These are phyloP conservation scores for Linepithema humile DNA, from an alignment of 1,140 invertebrate genomes.

Conservation along the genomic window DNA sequence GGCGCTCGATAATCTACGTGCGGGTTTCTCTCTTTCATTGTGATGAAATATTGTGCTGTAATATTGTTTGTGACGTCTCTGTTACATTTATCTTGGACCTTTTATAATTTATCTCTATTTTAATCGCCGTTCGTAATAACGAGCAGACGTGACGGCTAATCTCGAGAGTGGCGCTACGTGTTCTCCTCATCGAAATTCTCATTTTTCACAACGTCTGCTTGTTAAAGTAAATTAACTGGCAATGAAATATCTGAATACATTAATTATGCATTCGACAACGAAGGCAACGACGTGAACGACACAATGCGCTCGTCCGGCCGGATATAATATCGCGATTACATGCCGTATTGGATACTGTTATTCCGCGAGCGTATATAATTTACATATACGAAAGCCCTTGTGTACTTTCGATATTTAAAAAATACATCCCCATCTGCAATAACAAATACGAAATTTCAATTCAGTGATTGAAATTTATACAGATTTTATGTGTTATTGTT, in stretches of 20 bases:
- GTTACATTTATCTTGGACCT: neutral
- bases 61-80: neutral
- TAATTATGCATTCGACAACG: conserved; percentile 53
- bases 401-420: conserved; percentile 32
- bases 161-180: neutral
- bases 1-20: no score
- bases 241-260: conserved; percentile 49
- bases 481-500: conserved; percentile 11
- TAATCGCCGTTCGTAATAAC: neutral
- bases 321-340: conserved; percentile 37
- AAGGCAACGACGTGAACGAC: conserved; percentile 25
- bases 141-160: neutral
- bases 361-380: conserved; percentile 29
- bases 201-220: conserved; percentile 37
- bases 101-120: conserved; percentile 5
- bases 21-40: no score
- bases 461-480: neutral
- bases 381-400: neutral
- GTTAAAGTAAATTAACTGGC: conserved; percentile 45
- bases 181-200: conserved; percentile 12
- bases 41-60: neutral
- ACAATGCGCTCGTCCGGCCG: conserved; percentile 32
- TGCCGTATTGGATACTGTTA: conserved; percentile 15
- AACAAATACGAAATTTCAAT: conserved; percentile 18
- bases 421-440: conserved; percentile 3